phyloP scores from a whole-genome alignment of 1,140 invertebrate species.

The Battus philenor region DNA sequence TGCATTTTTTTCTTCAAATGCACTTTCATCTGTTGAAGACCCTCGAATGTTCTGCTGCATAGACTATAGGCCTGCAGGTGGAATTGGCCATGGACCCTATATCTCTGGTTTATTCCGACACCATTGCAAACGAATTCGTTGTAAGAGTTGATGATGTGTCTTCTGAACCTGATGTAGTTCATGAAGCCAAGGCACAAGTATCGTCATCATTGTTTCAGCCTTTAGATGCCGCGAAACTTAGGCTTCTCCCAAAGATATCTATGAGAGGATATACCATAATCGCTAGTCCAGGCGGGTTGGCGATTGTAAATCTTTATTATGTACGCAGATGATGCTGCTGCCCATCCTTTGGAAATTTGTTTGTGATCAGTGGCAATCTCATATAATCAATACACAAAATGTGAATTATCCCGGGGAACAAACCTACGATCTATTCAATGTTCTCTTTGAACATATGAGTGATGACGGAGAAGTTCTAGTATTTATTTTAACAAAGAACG shows the following conservation, averaged over 20 bases:
- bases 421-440: constrained; percentile 26
- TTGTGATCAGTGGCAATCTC: too few species aligned
- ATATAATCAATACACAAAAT: too few species aligned
- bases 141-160: constrained; percentile 39
- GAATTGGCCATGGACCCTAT: constrained; percentile 28
- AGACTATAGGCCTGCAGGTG: constrained; percentile 27
- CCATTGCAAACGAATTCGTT: constrained; percentile 29
- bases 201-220: too few species aligned
- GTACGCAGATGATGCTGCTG: too few species aligned
- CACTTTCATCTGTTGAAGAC: constrained; percentile 40
- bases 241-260: too few species aligned
- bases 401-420: too few species aligned
- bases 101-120: constrained; percentile 33
- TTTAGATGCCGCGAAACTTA: too few species aligned
- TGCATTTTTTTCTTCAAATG: constrained; percentile 52
- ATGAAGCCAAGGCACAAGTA: constrained; percentile 43
- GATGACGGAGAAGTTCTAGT: constrained; percentile 42
- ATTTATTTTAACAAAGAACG: constrained; percentile 26
- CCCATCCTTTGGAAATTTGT: too few species aligned
- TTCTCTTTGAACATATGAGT: constrained; percentile 45
- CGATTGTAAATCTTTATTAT: too few species aligned
- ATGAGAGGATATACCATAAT: too few species aligned
- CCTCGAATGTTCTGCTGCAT: constrained; percentile 32
- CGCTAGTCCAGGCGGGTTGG: too few species aligned
- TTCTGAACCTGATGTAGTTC: constrained; percentile 29